Conservation (phyloP, 2,888 invertebrate genomes). For the Pyrgus malvae region DNA sequence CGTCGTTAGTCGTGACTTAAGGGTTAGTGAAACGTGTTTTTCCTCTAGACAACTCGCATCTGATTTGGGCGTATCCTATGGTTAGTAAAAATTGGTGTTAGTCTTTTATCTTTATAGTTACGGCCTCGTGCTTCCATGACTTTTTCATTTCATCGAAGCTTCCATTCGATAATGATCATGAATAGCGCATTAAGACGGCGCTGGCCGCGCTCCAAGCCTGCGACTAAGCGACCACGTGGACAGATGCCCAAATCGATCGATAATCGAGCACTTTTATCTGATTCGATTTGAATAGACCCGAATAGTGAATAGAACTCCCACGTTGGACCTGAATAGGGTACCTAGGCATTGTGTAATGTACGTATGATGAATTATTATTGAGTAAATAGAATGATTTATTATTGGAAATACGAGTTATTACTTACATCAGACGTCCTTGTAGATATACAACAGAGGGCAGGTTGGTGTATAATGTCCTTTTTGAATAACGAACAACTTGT, state of each 20-base stretch:
- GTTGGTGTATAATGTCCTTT: background rate
- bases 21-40: no score
- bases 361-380: constrained; percentile 9
- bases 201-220: constrained; percentile 19
- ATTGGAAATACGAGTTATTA: background rate
- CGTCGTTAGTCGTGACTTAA: no score
- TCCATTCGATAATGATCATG: constrained; percentile 22
- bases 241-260: constrained; percentile 58
- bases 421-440: background rate
- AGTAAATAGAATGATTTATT: constrained; percentile 6
- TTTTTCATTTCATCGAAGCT: no score
- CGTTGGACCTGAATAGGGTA: constrained; percentile 13
- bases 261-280: constrained; percentile 60
- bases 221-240: constrained; percentile 1
- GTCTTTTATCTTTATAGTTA: no score
- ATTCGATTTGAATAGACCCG: constrained; percentile 63
- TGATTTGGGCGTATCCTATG: no score
- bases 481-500: no score
- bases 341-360: constrained; percentile 11
- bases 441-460: background rate
- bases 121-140: no score
- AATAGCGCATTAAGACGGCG: constrained; percentile 15
- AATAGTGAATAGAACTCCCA: constrained; percentile 21
- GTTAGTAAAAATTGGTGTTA: no score
- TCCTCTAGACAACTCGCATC: no score